Base-by-base conservation (phyloP, 2,888 invertebrate genomes). In the Spicauda simplicius region DNA sequence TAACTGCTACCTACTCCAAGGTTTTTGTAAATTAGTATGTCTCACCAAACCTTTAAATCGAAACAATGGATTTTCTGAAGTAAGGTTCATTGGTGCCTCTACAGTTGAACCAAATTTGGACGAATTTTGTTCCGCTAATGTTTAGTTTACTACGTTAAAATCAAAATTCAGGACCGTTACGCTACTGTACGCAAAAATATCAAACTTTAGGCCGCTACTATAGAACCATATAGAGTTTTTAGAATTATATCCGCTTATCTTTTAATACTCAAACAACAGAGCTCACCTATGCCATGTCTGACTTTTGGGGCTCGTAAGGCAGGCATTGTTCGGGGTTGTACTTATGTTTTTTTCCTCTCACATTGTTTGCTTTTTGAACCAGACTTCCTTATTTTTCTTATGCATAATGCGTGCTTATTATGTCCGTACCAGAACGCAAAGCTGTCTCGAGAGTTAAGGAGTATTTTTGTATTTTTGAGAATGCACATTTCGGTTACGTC, bases 371-470 rank as follows among this genome's bases (percentile, higher is more conserved):
- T 54, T 53, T 61, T 65, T 65, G 53, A 54, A 54, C 65, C 33
- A 59, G 59, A 65, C 64, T 65, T 53, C 59, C 48, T 59, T 65
- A 65, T 54, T 65, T 65, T 65, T 65, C 65, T 60, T 65, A 48
- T 55, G 59, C 65, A 65, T 65, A 59, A 65, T 65, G 65, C 59
- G 59, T 53, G 52, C 64, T 57, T 57, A 60, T 65, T 58, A 65
- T 60, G 54, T 48, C 59, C 59, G 64, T 45, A 30, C 30, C 54
- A 60, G 60, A 60, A 59, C 54, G 65, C 65, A 65, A 58, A 65
- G 65, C 54, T 6, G 61, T 41, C 53, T 20, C 52, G 25, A 25
- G 54, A 52, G 25, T 41, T 25, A 65, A 64, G 56, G 30, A 14
- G 20, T 0, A 16, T 25, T 48, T n/a, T 48, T 20, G 20, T 33